Percentiles rank a stretch among this genome's conserved stretches.
Conservation (phyloP, 2,888 invertebrate species). For the Brachyopa scutellaris region DNA sequence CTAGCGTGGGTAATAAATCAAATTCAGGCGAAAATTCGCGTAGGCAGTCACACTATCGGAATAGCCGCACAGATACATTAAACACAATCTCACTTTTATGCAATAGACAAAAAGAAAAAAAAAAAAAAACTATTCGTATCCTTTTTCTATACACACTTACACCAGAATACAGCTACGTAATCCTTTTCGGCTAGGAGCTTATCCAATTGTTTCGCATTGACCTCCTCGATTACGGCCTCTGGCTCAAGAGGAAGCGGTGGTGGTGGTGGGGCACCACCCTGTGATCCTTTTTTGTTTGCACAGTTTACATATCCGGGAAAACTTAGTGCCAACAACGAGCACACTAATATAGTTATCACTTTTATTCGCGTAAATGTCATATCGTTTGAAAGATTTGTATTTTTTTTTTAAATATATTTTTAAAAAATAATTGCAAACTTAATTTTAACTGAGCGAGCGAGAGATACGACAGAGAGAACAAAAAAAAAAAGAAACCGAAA, state of each 20-base stretch:
- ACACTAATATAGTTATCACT: conserved; percentile 81
- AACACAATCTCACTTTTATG: conserved; percentile 65
- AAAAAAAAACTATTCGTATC: background rate
- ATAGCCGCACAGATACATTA: conserved; percentile 42
- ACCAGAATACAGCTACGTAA: conserved; percentile 97
- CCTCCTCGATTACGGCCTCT: conserved; percentile 95
- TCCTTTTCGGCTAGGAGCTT: conserved; percentile 94
- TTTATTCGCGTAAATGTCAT: conserved; percentile 82
- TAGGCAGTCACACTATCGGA: conserved; percentile 19
- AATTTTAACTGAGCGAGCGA: conserved; percentile 47
- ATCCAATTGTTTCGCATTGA: conserved; percentile 95
- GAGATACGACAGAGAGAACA: conserved; percentile 43
- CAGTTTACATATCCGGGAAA: conserved; percentile 82
- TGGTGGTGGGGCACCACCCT: conserved; percentile 78
- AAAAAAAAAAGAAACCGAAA: conserved; percentile 16
- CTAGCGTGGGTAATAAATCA: conserved; percentile 45
- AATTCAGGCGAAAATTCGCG: conserved; percentile 20
- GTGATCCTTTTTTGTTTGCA: conserved; percentile 80
- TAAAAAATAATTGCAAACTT: conserved; percentile 48
- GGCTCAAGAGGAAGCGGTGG: conserved; percentile 78
- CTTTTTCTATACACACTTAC: conserved; percentile 86
- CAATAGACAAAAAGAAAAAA: no score
- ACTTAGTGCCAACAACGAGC: conserved; percentile 80
- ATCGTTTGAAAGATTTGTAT: conserved; percentile 73
- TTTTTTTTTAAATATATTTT: no score